Conservation (phyloP, 92 coral and sea anemone genomes). For the Paramuricea clavata region DNA sequence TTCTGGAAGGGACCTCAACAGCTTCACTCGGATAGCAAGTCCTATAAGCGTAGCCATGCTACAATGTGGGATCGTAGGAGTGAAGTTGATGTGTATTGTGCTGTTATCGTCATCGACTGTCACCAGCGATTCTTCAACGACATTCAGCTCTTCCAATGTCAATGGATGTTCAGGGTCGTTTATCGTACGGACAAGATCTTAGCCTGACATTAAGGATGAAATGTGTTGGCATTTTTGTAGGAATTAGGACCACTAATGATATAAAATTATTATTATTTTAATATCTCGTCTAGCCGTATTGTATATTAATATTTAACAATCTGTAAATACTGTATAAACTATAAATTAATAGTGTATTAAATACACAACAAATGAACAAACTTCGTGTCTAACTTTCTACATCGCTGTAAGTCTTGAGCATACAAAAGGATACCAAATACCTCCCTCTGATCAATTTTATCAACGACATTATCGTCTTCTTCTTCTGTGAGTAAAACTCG, state of each 20-base stretch:
- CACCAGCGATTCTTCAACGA: slow-evolving; percentile 88
- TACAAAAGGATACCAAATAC: slow-evolving; percentile 97
- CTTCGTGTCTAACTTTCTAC: neutral
- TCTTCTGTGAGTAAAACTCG: slow-evolving; percentile 80
- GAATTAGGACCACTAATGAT: neutral
- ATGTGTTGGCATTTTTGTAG: neutral
- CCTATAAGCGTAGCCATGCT: slow-evolving; percentile 99
- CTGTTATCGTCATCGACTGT: slow-evolving; percentile 85
- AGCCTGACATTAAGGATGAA: slow-evolving; percentile 42
- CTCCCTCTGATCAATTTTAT: slow-evolving; percentile 93
- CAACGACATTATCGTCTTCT: slow-evolving; percentile 82
- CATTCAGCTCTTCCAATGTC: slow-evolving; percentile 94
- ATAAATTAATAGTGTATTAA: too few relatives aligned
- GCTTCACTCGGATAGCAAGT: slow-evolving; percentile 90
- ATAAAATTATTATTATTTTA: neutral
- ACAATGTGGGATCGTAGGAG: slow-evolving; percentile 99
- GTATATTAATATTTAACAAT: too few relatives aligned
- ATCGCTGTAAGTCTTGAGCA: neutral
- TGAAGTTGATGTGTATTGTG: slow-evolving; percentile 86
- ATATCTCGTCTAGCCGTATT: neutral
- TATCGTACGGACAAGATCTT: slow-evolving; percentile 91
- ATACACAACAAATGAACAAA: too few relatives aligned
- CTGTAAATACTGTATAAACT: too few relatives aligned
- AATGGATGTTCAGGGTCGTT: slow-evolving; percentile 99
- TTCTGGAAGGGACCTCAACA: slow-evolving; percentile 90